Evolutionary conservation across 2,888 invertebrate species (phyloP).

Genomic region (Dryobota labecula): DNA sequence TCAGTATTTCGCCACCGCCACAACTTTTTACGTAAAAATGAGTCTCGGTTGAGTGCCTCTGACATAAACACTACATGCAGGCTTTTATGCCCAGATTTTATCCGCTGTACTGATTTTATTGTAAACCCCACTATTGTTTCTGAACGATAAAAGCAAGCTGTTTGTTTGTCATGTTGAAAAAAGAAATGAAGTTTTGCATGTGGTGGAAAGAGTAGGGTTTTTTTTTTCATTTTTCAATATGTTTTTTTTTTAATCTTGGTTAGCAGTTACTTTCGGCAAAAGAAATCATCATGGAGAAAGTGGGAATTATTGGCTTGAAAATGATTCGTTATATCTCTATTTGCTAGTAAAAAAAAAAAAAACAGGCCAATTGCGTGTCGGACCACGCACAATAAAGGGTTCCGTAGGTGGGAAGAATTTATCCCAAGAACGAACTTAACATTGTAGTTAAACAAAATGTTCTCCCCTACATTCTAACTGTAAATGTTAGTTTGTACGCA

Average conservation of each 20-base stretch:
- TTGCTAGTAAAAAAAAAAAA: too few relatives aligned
- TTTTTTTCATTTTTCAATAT: background rate
- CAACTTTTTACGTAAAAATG: constrained; percentile 18
- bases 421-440: too few relatives aligned
- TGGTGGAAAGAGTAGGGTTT: too few relatives aligned
- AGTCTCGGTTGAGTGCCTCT: constrained; percentile 19
- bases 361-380: too few relatives aligned
- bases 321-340: background rate
- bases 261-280: background rate
- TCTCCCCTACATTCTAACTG: too few relatives aligned
- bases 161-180: constrained; percentile 25
- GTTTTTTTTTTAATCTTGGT: background rate
- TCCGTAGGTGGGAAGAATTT: too few relatives aligned
- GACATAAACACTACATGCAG: constrained; percentile 28
- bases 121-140: constrained; percentile 29
- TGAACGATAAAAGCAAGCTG: constrained; percentile 22
- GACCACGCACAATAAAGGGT: too few relatives aligned
- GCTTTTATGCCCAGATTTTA: constrained; percentile 36
- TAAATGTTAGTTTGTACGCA: too few relatives aligned
- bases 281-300: background rate
- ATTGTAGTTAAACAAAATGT: too few relatives aligned
- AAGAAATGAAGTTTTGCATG: background rate
- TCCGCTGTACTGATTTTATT: constrained; percentile 44
- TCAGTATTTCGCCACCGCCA: background rate
- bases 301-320: background rate